Base-by-base conservation (phyloP, 2,797 vertebrate genomes). In the Molothrus aeneus region DNA sequence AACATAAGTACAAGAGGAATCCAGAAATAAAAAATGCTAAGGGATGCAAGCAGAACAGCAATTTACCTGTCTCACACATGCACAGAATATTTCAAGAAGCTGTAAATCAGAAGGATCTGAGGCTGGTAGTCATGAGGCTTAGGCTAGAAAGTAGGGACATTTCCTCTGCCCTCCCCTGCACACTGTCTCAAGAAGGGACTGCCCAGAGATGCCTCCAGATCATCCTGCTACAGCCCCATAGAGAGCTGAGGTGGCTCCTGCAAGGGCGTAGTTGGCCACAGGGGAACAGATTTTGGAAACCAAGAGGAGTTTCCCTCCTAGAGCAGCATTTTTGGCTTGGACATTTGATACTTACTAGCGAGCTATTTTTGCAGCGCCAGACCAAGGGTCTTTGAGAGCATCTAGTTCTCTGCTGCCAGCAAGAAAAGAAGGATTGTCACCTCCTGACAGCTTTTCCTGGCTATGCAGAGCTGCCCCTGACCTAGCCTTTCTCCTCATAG, bases 381-480 rank as follows among this genome's bases (percentile, higher is more conserved):
- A 66, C 32, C 53, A 60, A 43, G 59, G 21, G 66, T 66, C 13
- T 80, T 53, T 50, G 87, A 45, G 60, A 86, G 15, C 50, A 59
- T 65, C 72, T 51, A 45, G 40, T 29, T 31, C 45, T 86, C 36
- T 81, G 82, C 73, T 93, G 91, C 85, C 90, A 88, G 80, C 59
- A 83, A 93, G 84, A 38, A 86, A 87, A 94, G 86, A 70, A 86
- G 29, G 89, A 50, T 90, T 79, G 85, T 96, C 66, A 81, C 64
- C 80, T 90, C 77, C 77, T 80, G 70, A 93, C 90, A 96, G 86
- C 82, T 92, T 90, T 93, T 93, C 64, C 83, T 90, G 84, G 74
- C 84, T 80, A 7, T 40, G 57, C 34, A 80, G 89, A 61, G 32
- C 83, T 84, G 66, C 74, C 69, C 42, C 40, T 93, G 95, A 77